Percentiles rank a stretch among this genome's conserved stretches.
Conservation (phyloP, 2,888 invertebrate species). For the Troilus luridus region DNA sequence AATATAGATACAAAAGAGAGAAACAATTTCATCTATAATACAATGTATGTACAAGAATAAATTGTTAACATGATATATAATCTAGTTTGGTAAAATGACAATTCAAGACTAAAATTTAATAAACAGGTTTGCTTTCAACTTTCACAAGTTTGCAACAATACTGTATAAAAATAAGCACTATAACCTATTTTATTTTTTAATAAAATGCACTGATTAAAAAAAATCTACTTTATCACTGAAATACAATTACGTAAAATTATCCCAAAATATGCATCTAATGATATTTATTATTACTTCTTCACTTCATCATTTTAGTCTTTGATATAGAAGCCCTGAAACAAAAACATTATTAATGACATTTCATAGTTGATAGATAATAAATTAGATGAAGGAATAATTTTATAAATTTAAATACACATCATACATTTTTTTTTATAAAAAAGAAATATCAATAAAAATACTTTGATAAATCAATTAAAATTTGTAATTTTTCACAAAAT, state of each 20-base stretch:
- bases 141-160: background rate
- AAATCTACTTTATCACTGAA: background rate
- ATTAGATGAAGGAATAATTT: too few relatives aligned
- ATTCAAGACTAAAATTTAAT: background rate
- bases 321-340: slow-evolving; percentile 70
- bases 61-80: background rate
- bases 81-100: background rate
- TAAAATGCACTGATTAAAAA: background rate
- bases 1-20: slow-evolving; percentile 6
- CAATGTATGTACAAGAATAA: background rate
- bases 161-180: background rate
- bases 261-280: background rate
- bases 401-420: too few relatives aligned
- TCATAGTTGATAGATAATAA: too few relatives aligned
- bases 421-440: too few relatives aligned
- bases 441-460: too few relatives aligned
- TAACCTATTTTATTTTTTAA: background rate
- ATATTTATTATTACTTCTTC: slow-evolving; percentile 1
- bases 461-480: too few relatives aligned
- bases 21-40: background rate
- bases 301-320: slow-evolving; percentile 68
- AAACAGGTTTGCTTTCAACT: background rate
- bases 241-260: background rate
- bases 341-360: slow-evolving; percentile 38
- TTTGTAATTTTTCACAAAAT: too few relatives aligned